These are phyloP conservation scores for Phalacrocorax brasilianus DNA, from an alignment of 2,113 vertebrate species.

Conservation along the genomic window DNA sequence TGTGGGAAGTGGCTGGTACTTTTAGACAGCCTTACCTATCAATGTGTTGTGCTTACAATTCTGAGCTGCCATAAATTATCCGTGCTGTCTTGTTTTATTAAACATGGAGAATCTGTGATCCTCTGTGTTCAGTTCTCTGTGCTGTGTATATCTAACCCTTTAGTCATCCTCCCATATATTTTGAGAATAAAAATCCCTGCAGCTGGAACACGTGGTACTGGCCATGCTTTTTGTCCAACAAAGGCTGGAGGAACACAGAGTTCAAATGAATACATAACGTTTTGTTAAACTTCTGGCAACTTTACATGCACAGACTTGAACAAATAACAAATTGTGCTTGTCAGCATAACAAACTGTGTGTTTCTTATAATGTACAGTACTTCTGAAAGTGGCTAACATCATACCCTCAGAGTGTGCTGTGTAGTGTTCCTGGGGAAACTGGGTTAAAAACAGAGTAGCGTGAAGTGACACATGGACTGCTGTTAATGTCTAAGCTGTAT, in stretches of 20 bases:
- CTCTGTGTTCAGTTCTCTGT: not conserved
- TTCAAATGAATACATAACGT: conserved; percentile 66
- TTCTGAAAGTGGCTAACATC: not conserved
- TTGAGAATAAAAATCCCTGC: conserved; percentile 21
- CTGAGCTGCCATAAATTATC: not conserved
- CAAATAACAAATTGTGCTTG: conserved; percentile 14
- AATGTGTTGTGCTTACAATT: not conserved
- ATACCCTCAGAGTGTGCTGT: not conserved
- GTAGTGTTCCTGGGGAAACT: not conserved
- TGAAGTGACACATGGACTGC: not conserved
- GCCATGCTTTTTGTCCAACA: conserved; percentile 35
- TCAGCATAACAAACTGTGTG: not conserved
- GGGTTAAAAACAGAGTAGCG: not conserved
- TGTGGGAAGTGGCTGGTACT: not conserved
- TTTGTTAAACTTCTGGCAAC: conserved; percentile 59
- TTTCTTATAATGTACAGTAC: not conserved
- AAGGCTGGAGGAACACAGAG: conserved; percentile 61
- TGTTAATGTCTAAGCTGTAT: not conserved
- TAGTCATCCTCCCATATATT: not conserved
- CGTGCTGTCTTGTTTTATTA: not conserved
- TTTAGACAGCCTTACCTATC: not conserved
- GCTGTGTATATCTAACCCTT: not conserved
- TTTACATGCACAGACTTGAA: not conserved
- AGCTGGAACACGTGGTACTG: not conserved
- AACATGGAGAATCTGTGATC: not conserved